Base-by-base conservation (phyloP, 2,797 vertebrate species). In the Pyrocephalus nanus region DNA sequence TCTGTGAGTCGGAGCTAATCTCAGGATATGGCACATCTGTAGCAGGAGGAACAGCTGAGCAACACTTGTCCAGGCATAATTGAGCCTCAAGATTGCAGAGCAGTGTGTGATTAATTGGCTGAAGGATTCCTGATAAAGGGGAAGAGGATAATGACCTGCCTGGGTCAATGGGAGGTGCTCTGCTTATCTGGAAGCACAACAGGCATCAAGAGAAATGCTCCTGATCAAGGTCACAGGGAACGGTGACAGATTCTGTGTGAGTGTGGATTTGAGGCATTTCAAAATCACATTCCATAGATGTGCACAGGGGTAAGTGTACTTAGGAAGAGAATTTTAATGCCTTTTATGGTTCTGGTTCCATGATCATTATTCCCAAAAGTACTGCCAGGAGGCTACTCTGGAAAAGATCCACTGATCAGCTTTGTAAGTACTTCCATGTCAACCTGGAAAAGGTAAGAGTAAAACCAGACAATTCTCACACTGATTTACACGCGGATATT, bases 171-270 rank as follows among this genome's bases (percentile, higher is more conserved):
- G 57, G 88, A 85, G 90, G 84, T 92, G 81, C 90, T 94, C 57
- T 67, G 80, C 88, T 96, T 96, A 97, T 94, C 95, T 93, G 73
- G 53, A 93, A 83, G 73, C 64, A 58, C 21, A 97, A 92, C 85
- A 92, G 86, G 87, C 95, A 94, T 91, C 85, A 93, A 87, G 95
- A 92, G 80, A 95, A 97, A 92, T 43, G 91, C 71, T 95, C 90
- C 94, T 92, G 92, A 96, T 95, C 96, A 97, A 97, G 97, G 96
- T 97, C 96, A 96, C 92, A 94, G 78, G 53, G 95, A 96, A 92
- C 1, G 0, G 84, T 84, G 92, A 96, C 92, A 95, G 88, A 86
- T 81, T 64, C 81, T 61, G 83, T 22, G n/a, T 29, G 67, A 93
- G 90, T 95, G 95, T 72, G 89, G 93, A 94, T 89, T 95, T 75